These are phyloP conservation scores for Monochamus alternatus DNA, from an alignment of 2,888 invertebrate genomes.

Conservation along the genomic window DNA sequence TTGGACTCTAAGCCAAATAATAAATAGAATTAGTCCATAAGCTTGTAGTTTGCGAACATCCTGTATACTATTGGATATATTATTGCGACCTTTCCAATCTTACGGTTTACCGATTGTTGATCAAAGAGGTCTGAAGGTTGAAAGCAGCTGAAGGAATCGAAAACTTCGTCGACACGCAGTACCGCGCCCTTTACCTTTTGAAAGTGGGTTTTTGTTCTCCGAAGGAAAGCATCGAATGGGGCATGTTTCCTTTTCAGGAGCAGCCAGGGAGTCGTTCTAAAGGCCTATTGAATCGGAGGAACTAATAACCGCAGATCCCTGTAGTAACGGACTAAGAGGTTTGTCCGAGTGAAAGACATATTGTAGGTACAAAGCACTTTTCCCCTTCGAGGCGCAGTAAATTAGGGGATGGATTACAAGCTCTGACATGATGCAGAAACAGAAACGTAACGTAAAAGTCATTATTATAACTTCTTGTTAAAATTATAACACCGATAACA, in stretches of 20 bases:
- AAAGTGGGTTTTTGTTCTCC: background rate
- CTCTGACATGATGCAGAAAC: too few relatives aligned
- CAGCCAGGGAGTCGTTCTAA: background rate
- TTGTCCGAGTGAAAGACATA: background rate
- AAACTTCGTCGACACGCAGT: background rate
- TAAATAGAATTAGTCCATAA: too few relatives aligned
- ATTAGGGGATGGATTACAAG: too few relatives aligned
- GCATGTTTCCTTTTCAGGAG: background rate
- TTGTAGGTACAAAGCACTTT: too few relatives aligned
- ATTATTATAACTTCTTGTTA: too few relatives aligned
- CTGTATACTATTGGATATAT: too few relatives aligned
- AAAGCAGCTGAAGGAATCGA: background rate
- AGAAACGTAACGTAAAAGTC: too few relatives aligned
- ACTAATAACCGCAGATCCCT: background rate
- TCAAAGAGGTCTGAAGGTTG: background rate
- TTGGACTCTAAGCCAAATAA: too few relatives aligned
- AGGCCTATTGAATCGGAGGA: background rate
- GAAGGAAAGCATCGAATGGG: background rate
- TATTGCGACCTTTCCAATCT: background rate
- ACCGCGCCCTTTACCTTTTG: background rate
- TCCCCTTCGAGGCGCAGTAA: too few relatives aligned
- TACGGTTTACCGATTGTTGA: background rate
- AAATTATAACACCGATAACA: too few relatives aligned
- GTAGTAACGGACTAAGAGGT: background rate
- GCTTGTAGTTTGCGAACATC: too few relatives aligned